Evolutionary conservation across 1,140 invertebrate genomes (phyloP), one percentile per base, ranked within the genome.

Genomic region (Lepidotrigona ventralis): DNA sequence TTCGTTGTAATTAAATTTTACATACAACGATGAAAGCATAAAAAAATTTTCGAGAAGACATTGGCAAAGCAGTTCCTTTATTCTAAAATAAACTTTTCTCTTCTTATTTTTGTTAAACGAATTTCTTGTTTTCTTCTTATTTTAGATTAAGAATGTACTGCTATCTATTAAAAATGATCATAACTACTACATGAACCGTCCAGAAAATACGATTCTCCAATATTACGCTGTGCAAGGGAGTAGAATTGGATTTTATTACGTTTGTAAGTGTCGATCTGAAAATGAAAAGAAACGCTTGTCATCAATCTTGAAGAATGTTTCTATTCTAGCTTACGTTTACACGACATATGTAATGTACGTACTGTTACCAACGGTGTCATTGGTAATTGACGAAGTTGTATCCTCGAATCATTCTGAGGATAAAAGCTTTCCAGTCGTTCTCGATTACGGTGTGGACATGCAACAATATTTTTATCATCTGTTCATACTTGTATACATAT

Each of bases 181-280:
- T 8, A 51, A 64, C 0, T 60, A 60, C 15, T 76, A 76, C 5
- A 26, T 21, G 12, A 76, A 64, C 2, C 74, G n/a, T 0, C 58
- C 74, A 26, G 74, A 76, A 76, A 64, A 64, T 46, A 29, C 29
- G 2, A 76, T 76, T 76, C 23, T 76, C 11, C 33, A 21, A n/a
- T 19, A 26, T 21, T 76, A 76, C 17, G 9, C 26, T 5, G 4
- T 3, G 2, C 56, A 64, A 51, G 74, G 74, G 21, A 63, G 14
- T 14, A 76, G 29, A 29, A 51, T 76, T 64, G 23, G 6, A 64
- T 12, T 63, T 29, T 63, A 51, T 26, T 76, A 76, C 15, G 5
- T 56, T 1, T 29, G 74, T 76, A 29, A 76, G 74, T 26, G 19
- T 1, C 19, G 8, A 6, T 68, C 2, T 51, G 2, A 71, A 71